Percentiles rank a stretch among this genome's conserved stretches.
Evolutionary conservation across 1,140 invertebrate genomes (phyloP).

Genomic region (Thaumatotibia leucotreta): DNA sequence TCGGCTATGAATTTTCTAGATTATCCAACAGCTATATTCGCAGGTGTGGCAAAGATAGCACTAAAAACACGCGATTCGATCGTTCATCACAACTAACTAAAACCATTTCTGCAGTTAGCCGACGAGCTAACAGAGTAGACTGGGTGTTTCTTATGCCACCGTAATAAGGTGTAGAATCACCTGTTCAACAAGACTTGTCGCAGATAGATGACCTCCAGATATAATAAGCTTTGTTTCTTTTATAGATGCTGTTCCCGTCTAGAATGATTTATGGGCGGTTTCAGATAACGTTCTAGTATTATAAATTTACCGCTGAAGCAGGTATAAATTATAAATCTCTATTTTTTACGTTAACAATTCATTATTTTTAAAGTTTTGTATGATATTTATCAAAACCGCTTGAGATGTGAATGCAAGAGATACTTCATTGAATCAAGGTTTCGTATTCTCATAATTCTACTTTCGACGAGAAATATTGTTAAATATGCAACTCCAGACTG

Average conservation of each 20-base stretch:
- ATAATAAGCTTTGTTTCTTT: conserved; percentile 14
- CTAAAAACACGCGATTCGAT: conserved; percentile 11
- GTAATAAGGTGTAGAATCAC: not conserved
- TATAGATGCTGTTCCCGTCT: conserved; percentile 7
- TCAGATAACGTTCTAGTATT: not conserved
- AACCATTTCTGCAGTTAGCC: not conserved
- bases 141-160: not conserved
- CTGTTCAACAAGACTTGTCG: not conserved
- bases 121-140: not conserved
- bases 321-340: not conserved
- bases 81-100: conserved; percentile 12
- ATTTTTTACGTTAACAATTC: not conserved
- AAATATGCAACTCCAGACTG: not conserved
- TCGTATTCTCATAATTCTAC: too few relatives aligned
- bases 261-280: conserved; percentile 9
- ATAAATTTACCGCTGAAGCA: not conserved
- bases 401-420: too few relatives aligned
- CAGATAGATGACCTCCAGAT: conserved; percentile 5
- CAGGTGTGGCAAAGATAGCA: conserved; percentile 12
- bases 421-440: too few relatives aligned
- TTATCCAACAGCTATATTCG: not conserved
- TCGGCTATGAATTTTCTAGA: not conserved
- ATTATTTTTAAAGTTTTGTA: too few relatives aligned
- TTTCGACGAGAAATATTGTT: not conserved
- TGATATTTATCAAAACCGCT: too few relatives aligned